Evolutionary conservation across 2,888 invertebrate species (phyloP).

Genomic region (Choristoneura rosaceana): DNA sequence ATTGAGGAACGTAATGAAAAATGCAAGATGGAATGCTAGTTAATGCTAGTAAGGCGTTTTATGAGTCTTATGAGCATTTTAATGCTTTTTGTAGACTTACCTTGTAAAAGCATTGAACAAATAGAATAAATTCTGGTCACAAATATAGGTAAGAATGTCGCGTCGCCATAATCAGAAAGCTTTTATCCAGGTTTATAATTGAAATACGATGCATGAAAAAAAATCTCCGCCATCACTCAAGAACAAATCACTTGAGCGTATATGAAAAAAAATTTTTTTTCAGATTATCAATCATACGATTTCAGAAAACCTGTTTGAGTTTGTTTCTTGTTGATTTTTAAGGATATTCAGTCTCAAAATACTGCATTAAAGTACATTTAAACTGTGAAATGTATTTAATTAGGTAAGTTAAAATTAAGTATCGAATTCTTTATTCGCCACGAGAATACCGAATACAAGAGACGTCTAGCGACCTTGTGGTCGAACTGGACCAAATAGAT

Average conservation of each 20-base stretch:
- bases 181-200: no score
- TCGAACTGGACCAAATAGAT: conserved; percentile 32
- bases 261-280: no score
- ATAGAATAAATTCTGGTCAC: background rate
- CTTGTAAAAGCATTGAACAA: background rate
- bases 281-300: no score
- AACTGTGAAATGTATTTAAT: no score
- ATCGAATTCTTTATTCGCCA: conserved; percentile 9
- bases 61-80: background rate
- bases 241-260: no score
- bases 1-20: conserved; percentile 12
- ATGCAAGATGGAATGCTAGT: conserved; percentile 14
- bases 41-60: background rate
- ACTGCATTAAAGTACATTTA: no score
- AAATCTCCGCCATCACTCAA: no score
- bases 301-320: no score
- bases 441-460: conserved; percentile 14
- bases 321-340: no score
- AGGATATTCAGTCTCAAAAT: no score
- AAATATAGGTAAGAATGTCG: background rate
- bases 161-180: no score
- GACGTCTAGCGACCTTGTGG: conserved; percentile 28
- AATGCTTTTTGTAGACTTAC: background rate
- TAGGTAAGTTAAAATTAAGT: background rate
- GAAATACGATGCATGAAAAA: no score